phyloP scores from a whole-genome alignment of 2,797 vertebrate genomes.

The Jordanella pulchra region DNA sequence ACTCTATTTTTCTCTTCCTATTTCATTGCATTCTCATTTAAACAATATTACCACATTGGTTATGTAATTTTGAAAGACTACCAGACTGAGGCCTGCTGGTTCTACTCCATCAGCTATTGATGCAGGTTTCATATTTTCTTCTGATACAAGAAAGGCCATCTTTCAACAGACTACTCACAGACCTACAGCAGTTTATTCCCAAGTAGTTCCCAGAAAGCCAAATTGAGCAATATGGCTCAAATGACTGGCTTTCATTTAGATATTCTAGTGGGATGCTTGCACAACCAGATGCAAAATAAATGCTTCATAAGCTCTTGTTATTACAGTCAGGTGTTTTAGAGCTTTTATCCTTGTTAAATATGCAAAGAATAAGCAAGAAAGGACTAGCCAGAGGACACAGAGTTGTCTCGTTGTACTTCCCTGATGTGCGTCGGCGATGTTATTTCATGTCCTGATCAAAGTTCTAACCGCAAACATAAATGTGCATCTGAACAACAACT shows the following conservation, averaged over 20 bases:
- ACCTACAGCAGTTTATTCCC: constrained; percentile 24
- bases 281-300: constrained; percentile 25
- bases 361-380: background rate
- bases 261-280: constrained; percentile 11
- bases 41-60: constrained; percentile 62
- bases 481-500: background rate
- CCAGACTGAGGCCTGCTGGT: constrained; percentile 58
- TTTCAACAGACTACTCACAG: constrained; percentile 11
- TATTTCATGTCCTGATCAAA: background rate
- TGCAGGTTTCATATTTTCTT: constrained; percentile 55
- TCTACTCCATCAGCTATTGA: constrained; percentile 33
- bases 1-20: constrained; percentile 66
- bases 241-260: constrained; percentile 41
- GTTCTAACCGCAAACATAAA: background rate
- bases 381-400: background rate
- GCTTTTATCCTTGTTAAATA: constrained; percentile 11
- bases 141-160: constrained; percentile 27
- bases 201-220: constrained; percentile 22
- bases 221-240: constrained; percentile 29
- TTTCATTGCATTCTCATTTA: constrained; percentile 53
- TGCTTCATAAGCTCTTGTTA: constrained; percentile 7
- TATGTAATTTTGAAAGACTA: constrained; percentile 73
- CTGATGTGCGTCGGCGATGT: background rate
- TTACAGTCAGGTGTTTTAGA: constrained; percentile 14
- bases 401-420: background rate